Conservation (phyloP, 2,797 vertebrate species). For the Brotula barbata region DNA sequence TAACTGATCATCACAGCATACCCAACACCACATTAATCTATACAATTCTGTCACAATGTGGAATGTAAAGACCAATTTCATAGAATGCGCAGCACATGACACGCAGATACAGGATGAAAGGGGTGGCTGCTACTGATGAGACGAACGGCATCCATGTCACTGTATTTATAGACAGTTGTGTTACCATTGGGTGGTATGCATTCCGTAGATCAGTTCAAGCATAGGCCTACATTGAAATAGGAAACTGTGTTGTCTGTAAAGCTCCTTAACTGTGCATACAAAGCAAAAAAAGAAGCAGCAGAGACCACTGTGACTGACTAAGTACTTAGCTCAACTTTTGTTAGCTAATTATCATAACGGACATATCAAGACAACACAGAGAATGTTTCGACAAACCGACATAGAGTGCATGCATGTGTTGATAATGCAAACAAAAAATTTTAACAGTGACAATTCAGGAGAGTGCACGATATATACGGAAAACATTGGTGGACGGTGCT, state of each 20-base stretch:
- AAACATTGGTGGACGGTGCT: neutral
- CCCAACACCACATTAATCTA: neutral
- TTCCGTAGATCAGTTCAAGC: constrained; percentile 43
- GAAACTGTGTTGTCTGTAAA: neutral
- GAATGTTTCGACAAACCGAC: constrained; percentile 17
- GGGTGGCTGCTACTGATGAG: constrained; percentile 18
- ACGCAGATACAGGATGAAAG: constrained; percentile 18
- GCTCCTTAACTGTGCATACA: neutral
- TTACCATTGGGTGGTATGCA: constrained; percentile 40
- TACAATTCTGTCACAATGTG: neutral
- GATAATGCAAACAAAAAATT: accelerated
- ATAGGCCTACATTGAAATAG: constrained; percentile 16
- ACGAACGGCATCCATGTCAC: constrained; percentile 43
- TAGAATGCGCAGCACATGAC: constrained; percentile 23
- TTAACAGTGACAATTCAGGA: accelerated
- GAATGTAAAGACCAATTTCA: no score
- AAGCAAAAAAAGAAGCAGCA: neutral
- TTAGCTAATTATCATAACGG: constrained; percentile 45
- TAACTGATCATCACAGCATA: constrained; percentile 5
- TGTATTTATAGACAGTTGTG: constrained; percentile 61
- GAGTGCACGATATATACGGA: neutral
- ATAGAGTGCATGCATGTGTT: neutral
- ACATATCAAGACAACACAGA: constrained; percentile 8
- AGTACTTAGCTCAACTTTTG: constrained; percentile 59
- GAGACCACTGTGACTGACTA: neutral